Evolutionary conservation across 2,113 vertebrate species (phyloP).

Genomic region (Oxyruncus cristatus): DNA sequence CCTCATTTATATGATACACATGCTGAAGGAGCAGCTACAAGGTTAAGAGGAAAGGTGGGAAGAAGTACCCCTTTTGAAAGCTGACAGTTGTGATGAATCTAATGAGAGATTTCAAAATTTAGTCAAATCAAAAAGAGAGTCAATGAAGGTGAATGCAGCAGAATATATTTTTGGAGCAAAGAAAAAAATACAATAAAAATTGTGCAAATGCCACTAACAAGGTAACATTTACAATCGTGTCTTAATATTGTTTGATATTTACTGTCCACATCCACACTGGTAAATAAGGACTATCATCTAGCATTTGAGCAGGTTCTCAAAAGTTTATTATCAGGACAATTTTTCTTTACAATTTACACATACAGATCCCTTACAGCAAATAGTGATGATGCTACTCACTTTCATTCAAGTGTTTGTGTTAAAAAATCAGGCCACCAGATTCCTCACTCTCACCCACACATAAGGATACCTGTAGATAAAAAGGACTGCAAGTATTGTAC

Average conservation of each 20-base stretch:
- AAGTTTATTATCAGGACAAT: not conserved
- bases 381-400: not conserved
- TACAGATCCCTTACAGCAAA: not conserved
- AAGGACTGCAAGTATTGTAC: not conserved
- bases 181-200: slow-evolving; percentile 42
- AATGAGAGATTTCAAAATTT: not conserved
- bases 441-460: not conserved
- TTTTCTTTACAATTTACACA: slow-evolving; percentile 11
- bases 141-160: not conserved
- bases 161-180: not conserved
- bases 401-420: not conserved
- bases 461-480: not conserved
- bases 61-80: not conserved
- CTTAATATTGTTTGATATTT: slow-evolving; percentile 48
- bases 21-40: not conserved
- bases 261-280: not conserved
- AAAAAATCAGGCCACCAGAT: not conserved
- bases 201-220: slow-evolving; percentile 56
- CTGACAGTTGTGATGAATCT: not conserved
- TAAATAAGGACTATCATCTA: slow-evolving; percentile 30
- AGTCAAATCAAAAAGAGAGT: not conserved
- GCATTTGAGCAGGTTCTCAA: not conserved
- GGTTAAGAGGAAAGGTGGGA: not conserved
- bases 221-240: slow-evolving; percentile 20
- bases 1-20: not conserved